Evolutionary conservation across 2,888 invertebrate species (phyloP), one percentile per base, ranked within the genome.

Genomic region (Xestia sexstrigata): DNA sequence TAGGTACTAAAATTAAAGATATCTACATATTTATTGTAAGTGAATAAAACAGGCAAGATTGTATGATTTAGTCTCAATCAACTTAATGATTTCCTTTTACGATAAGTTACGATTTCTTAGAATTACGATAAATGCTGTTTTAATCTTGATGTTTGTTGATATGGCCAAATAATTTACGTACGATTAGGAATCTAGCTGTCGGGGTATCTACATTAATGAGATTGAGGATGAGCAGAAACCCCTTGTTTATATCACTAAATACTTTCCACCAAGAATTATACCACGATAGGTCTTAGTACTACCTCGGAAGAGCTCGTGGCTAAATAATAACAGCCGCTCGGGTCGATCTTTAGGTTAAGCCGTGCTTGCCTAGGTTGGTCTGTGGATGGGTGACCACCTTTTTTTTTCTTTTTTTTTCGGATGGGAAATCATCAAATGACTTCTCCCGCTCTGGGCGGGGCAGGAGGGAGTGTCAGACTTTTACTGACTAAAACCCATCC

Each of bases 101-200:
- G 77, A 82, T 82, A 70, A 68, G 45, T 67, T 26, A 70, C 42
- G 65, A 69, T 65, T 82, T 39, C 82, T 79, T 58, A 60, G 82
- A 82, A 79, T n/a, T 69, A 13, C 65, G 49, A 79, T 79, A 79
- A 82, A 58, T 52, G 39, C 17, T 30, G 4, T 20, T 42, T 17
- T 82, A 30, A 79, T 76, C 79, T 60, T 69, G 68, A 75, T 79
- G 76, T 82, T 76, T 82, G 82, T 76, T 76, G 82, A 76, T 52
- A 65, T 65, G 30, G 26, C 26, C 58, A 20, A 39, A 30, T 62
- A 77, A 66, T 62, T 76, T 70, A 52, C 8, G 15, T 5, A n/a
- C 23, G 70, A 82, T 76, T 82, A 76, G 82, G 75, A 74, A 52
- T 20, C 8, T 30, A n/a, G 8, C 42, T 67, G 49, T n/a, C n/a